Percentiles rank a stretch among this genome's conserved stretches.
phyloP scores from a whole-genome alignment of 2,113 vertebrate species.

The Bungarus multicinctus region DNA sequence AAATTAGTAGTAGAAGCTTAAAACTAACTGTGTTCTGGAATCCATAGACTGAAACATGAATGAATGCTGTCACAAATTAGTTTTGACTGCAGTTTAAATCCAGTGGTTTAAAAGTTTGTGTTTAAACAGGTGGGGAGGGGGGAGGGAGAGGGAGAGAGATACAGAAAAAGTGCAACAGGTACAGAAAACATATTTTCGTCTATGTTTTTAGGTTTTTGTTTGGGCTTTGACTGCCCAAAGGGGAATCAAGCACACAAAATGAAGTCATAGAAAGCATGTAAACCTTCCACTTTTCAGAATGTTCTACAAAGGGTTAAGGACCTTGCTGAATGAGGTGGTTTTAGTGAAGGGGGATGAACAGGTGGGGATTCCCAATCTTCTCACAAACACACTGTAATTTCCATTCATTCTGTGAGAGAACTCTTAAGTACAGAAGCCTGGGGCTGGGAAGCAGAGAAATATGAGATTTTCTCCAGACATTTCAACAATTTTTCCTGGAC shows the following conservation, averaged over 20 bases:
- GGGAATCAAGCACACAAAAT: neutral
- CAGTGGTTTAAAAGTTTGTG: neutral
- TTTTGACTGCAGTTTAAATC: neutral
- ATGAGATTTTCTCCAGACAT: neutral
- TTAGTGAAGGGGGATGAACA: neutral
- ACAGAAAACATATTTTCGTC: neutral
- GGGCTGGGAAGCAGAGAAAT: neutral
- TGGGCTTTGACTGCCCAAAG: too few relatives aligned
- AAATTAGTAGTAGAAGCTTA: slow-evolving; percentile 62
- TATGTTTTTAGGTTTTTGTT: neutral
- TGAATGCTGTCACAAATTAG: slow-evolving; percentile 36
- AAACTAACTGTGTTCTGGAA: slow-evolving; percentile 49
- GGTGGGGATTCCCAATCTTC: neutral
- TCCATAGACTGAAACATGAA: slow-evolving; percentile 35
- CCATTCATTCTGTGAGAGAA: neutral
- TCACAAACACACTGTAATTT: neutral
- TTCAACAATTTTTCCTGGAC: neutral
- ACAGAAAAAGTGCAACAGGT: neutral
- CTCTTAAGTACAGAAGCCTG: neutral
- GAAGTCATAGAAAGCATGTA: neutral
- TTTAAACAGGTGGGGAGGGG: neutral
- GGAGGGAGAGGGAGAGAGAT: neutral
- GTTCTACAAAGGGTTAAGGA: neutral
- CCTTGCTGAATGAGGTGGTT: neutral
- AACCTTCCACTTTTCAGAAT: neutral